Evolutionary conservation across 2,888 invertebrate genomes (phyloP).

Genomic region (Actias luna): DNA sequence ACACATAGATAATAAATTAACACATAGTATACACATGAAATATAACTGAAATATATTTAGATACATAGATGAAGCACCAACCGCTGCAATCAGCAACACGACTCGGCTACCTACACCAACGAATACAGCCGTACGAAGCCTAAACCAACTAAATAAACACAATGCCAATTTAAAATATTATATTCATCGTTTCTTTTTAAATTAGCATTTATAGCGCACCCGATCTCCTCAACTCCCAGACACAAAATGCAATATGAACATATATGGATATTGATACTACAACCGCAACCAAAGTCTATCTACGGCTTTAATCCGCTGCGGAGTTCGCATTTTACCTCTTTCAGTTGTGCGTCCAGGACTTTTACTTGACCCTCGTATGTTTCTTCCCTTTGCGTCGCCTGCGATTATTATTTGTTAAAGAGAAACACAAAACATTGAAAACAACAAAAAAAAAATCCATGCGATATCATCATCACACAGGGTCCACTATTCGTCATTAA

Average conservation of each 20-base stretch:
- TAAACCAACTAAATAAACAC: constrained; percentile 31
- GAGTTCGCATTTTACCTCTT: constrained; percentile 90
- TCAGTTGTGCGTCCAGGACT: constrained; percentile 92
- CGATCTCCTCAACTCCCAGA: constrained; percentile 44
- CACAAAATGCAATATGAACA: constrained; percentile 64
- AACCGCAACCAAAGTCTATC: constrained; percentile 71
- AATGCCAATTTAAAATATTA: constrained; percentile 30
- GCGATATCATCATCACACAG: constrained; percentile 48
- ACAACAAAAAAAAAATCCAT: constrained; percentile 56
- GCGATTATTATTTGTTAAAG: constrained; percentile 77
- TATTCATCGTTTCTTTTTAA: constrained; percentile 25
- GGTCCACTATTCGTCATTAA: constrained; percentile 29
- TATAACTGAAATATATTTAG: constrained; percentile 46
- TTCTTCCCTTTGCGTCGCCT: constrained; percentile 98
- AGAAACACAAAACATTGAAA: constrained; percentile 66
- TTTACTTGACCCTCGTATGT: constrained; percentile 95
- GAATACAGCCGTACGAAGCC: constrained; percentile 51
- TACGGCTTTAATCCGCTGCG: constrained; percentile 49
- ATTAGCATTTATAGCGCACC: constrained; percentile 38
- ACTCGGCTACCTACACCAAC: constrained; percentile 65
- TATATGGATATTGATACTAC: constrained; percentile 57
- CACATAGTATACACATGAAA: constrained; percentile 65
- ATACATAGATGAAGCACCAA: constrained; percentile 80
- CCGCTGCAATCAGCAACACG: constrained; percentile 64
- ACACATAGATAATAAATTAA: constrained; percentile 59